Conservation (phyloP, 2,888 invertebrate genomes). For the Pherbina coryleti region DNA sequence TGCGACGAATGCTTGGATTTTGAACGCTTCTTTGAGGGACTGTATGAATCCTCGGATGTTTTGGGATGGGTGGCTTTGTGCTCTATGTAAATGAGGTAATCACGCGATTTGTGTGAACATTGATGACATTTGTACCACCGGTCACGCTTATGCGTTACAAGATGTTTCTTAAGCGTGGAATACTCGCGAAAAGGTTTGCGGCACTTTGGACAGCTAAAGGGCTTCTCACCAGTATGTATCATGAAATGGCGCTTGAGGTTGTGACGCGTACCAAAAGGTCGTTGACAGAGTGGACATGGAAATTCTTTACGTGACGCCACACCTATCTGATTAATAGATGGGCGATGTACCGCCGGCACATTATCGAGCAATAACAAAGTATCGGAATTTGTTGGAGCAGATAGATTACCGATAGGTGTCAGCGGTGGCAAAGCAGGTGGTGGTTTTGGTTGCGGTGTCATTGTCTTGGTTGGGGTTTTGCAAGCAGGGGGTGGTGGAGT, state of each 20-base stretch:
- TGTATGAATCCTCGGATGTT: conserved; percentile 26
- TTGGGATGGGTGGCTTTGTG: conserved; percentile 60
- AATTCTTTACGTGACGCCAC: conserved; percentile 58
- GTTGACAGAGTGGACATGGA: conserved; percentile 66
- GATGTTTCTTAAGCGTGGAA: conserved; percentile 67
- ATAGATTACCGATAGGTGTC: conserved; percentile 16
- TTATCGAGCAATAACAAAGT: conserved; percentile 46
- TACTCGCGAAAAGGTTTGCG: conserved; percentile 67
- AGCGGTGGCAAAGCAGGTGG: conserved; percentile 33
- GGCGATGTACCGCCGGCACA: conserved; percentile 50
- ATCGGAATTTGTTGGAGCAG: conserved; percentile 40
- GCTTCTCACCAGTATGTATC: conserved; percentile 69
- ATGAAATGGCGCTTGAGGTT: conserved; percentile 68
- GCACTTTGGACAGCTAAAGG: conserved; percentile 65
- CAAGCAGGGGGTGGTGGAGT: conserved; percentile 32
- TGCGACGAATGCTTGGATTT: conserved; percentile 39
- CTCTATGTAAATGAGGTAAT: conserved; percentile 62
- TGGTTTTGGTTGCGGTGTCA: conserved; percentile 25
- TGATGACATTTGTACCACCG: conserved; percentile 66
- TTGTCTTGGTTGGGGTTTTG: conserved; percentile 19
- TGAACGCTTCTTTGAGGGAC: conserved; percentile 35
- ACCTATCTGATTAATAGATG: conserved; percentile 46
- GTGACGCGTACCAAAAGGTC: conserved; percentile 67
- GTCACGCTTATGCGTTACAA: conserved; percentile 66
- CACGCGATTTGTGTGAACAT: conserved; percentile 63